Base-by-base conservation (phyloP, 2,797 vertebrate species). In the Clamator glandarius region DNA sequence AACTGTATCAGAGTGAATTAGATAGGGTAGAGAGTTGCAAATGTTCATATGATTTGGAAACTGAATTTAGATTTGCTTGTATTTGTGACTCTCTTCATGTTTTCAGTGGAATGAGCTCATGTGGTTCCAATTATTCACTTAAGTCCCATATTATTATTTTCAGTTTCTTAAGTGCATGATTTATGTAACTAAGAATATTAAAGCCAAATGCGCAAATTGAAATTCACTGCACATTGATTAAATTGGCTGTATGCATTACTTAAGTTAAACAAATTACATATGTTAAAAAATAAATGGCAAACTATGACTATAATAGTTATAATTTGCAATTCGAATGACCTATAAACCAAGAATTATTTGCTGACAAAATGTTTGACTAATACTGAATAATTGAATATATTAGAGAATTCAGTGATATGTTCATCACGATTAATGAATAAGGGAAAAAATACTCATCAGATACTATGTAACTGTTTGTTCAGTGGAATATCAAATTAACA, bases 331-430 rank as follows among this genome's bases (percentile, higher is more conserved):
- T 95, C 1, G 57, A 89, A 92, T 96, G 82, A 96, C 94, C 91
- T 92, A 57, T 94, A 96, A 96, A 87, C 55, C 29, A 92, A 72
- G 79, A 54, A 68, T 90, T 96, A 95, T 92, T 93, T 95, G 82
- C 93, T 17, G 69, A 96, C 93, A 97, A 92, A 96, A 95, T 92
- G 68, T 92, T 95, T 95, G 88, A 93, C 90, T 95, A 95, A 97
- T 89, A 89, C 31, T 80, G 87, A 95, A 75, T 95, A 97, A 96
- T 5, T 5, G 51, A 96, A 94, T 94, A 63, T 82, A 67, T 92
- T 90, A 89, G 89, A 92, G 86, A 85, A 95, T 90, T 93, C 85
- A 46, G 77, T 57, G 76, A 90, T 93, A 82, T 88, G 82, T 90
- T 94, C 81, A 84, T 92, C 63, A 75, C 9, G 15, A 78, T 93